Evolutionary conservation across 2,113 vertebrate species (phyloP).

Genomic region (Varanus salvator): DNA sequence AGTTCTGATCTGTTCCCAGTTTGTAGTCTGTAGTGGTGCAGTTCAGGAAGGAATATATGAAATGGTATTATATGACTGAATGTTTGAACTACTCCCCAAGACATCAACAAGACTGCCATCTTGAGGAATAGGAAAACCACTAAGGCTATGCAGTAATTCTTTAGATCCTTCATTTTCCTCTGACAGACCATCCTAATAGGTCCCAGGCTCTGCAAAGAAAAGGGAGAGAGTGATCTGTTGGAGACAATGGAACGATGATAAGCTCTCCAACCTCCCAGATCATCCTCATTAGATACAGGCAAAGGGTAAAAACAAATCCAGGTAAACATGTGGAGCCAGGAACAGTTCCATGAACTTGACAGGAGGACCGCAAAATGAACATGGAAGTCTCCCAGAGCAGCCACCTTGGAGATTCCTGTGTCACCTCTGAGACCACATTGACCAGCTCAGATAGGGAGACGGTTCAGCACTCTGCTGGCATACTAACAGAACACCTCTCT

Average conservation of each 20-base stretch:
- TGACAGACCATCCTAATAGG: neutral
- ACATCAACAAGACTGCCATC: neutral
- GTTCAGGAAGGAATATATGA: neutral
- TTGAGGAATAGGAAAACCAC: neutral
- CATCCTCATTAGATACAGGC: neutral
- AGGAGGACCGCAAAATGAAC: no score
- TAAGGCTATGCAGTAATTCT: neutral
- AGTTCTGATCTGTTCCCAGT: neutral
- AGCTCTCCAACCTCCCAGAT: neutral
- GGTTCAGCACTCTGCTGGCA: neutral
- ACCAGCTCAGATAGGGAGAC: neutral
- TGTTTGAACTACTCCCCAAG: accelerated
- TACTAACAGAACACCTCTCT: no score
- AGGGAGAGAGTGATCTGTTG: neutral
- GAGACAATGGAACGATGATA: neutral
- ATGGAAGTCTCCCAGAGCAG: neutral
- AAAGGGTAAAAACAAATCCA: neutral
- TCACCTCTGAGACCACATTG: neutral
- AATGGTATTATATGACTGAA: neutral
- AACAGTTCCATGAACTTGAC: neutral
- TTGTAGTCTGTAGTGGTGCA: neutral
- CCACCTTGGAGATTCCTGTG: neutral
- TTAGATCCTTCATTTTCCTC: neutral
- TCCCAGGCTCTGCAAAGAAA: neutral
- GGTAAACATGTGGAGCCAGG: neutral